Percentiles rank a stretch among this genome's conserved stretches.
phyloP scores from a whole-genome alignment of 2,888 invertebrate species.

The Perdita meconis region DNA sequence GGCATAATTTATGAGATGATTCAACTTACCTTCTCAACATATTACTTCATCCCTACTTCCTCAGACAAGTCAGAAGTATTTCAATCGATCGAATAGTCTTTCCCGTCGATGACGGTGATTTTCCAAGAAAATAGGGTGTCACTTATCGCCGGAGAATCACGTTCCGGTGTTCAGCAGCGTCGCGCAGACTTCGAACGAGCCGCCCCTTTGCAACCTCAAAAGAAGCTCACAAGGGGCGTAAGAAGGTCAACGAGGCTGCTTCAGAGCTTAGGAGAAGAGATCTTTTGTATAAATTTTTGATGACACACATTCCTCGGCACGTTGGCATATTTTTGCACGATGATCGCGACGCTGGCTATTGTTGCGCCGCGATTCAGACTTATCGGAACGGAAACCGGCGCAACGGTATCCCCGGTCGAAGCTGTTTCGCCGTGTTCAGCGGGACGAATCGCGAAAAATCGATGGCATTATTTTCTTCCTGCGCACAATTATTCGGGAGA shows the following conservation, averaged over 20 bases:
- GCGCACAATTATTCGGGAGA: background rate
- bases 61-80: too few species aligned
- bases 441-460: background rate
- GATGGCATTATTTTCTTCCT: background rate
- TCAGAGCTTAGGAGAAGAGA: constrained; percentile 25
- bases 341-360: background rate
- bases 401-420: background rate
- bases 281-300: constrained; percentile 49
- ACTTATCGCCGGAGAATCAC: constrained; percentile 11
- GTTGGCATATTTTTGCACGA: background rate
- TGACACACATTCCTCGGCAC: constrained; percentile 34
- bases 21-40: too few species aligned
- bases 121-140: background rate
- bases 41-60: too few species aligned
- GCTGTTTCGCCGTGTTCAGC: background rate
- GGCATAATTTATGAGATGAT: too few species aligned
- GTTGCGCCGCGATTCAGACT: background rate
- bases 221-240: constrained; percentile 15
- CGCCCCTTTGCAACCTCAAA: constrained; percentile 13
- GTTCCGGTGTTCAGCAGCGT: background rate
- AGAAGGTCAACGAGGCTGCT: constrained; percentile 49
- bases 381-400: constrained; percentile 5
- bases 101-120: too few species aligned
- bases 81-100: too few species aligned
- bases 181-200: constrained; percentile 1